Base-by-base conservation (phyloP, 1,140 invertebrate species). In the Plectrocnemia conspersa region DNA sequence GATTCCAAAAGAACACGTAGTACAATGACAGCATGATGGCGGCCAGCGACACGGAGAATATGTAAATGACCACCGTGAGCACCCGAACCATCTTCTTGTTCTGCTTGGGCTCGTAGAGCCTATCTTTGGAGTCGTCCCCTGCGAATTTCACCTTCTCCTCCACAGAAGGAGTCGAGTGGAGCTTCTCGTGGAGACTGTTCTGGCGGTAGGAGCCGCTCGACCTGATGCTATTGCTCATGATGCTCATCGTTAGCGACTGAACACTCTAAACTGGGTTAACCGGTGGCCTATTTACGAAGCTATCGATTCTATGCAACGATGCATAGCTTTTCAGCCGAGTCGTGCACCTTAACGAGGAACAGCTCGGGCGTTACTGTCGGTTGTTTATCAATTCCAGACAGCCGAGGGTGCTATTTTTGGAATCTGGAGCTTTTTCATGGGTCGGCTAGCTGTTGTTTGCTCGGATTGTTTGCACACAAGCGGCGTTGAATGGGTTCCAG, bases 1-100 rank as follows among this genome's bases (percentile, higher is more conserved):
- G 91, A 69, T 94, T 85, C 94, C 94, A 97, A 56, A 97, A 82
- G 69, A 97, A 92, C 56, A 93, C 86, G 74, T 98, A 98, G 75
- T 97, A 98, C 9, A 96, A 78, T 0, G 92, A 95, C 19, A 98
- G 79, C 68, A 97, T 88, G 58, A 97, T 93, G 3, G 93, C 94
- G 0, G 92, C 93, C 56, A 95, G 76, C 10, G 93, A 97, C 53
- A 98, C 94, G 60, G 91, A 92, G 65, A 97, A 85, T 44, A 97
- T 85, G 73, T 98, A 98, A 6, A 93, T 92, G 55, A 97, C 81
- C 24, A 98, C 94, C 1, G 93, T 97, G 52, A 97, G 77, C 45
- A 97, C 87, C n/a, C 93, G 82, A 25, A 97, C 78, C 62, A 87
- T 75, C 73, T 93, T 93, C 69, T 89, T 88, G 66, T 91, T 88